Evolutionary conservation across 2,113 vertebrate species (phyloP), one percentile per base, ranked within the genome.

Genomic region (Orycteropus afer): DNA sequence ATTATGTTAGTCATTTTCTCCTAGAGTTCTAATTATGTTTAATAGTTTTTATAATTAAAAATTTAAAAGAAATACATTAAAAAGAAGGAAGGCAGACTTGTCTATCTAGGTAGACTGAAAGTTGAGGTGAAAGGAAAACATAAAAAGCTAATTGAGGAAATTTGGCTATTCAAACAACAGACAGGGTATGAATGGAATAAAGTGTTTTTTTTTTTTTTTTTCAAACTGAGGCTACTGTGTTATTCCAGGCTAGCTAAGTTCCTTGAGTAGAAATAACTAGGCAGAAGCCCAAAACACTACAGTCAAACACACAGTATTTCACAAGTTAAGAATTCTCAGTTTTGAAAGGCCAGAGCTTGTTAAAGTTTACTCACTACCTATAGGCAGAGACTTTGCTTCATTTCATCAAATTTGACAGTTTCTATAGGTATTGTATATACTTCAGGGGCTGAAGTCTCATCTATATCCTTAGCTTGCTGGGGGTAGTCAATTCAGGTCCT

Each of bases 1-100:
- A 79, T 86, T 86, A 94, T 77, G 87, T 95, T 67, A 83, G 74
- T 90, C 29, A 94, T 84, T 94, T 59, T 83, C 69, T 95, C 78
- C 47, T 49, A 47, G 45, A 45, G 47, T 83, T 42, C 42, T 92
- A 92, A 89, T 95, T 94, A 87, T 81, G 18, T 73, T 53, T 87
- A 92, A 59, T 57, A 65, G n/a, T 29, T 83, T 90, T 90, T 61
- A 79, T 74, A 90, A 94, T 92, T 95, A 90, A 92, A 81, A 78
- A 71, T 71, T 32, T 55, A 45, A n/a, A 53, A 67, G 9, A 95
- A 87, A 84, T 86, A 81, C 29, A 77, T 93, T 45, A 18, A 53
- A 76, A 63, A 63, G 23, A 74, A 37, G n/a, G 34, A 82, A 61
- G 34, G 2, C 25, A 78, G 32, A 37, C 27, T 55, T 91, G 32